Evolutionary conservation across 2,797 vertebrate species (phyloP), one percentile per base, ranked within the genome.

Genomic region (Crenuchus spilurus): DNA sequence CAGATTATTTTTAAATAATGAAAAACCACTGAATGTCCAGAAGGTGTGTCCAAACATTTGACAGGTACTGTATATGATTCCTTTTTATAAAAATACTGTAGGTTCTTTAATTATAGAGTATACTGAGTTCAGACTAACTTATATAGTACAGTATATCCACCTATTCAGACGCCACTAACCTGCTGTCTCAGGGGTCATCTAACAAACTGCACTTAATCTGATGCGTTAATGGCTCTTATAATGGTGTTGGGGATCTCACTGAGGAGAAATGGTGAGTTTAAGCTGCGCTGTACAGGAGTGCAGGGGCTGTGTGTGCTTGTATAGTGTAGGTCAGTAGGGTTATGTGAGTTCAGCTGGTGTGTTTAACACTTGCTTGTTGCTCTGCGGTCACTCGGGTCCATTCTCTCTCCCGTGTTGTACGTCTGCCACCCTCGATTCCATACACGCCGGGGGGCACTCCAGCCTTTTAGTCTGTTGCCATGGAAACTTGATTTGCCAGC

Each of bases 381-480:
- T 54, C 14, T 13, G 0, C 26, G 1, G 26, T 30, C 26, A 16
- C 11, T 54, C 16, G 55, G 58, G 7, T 49, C 26, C 26, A 2
- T 4, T 16, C 62, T 37, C 20, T 46, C 41, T 60, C 65, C 66
- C 65, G 46, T 62, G 65, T 70, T 49, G 54, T 58, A 54, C 48
- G 46, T 69, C 67, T 74, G 79, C 71, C 75, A 74, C 35, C 73
- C 52, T 67, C 58, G 54, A 76, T 71, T 74, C 70, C 46, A 51
- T 46, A 49, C 48, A 39, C 51, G 74, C 70, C 33, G n/a, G 52
- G 30, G 66, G 72, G 70, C n/a, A 74, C 70, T 77, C 54, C n/a
- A 55, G 51, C 55, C 68, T 80, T 74, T 82, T 48, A 37, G 52
- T 65, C 58, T 75, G 80, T 82, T 80, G 71, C 80, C 64, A 80